Evolutionary conservation across 2,113 vertebrate genomes (phyloP), one percentile per base, ranked within the genome.

Genomic region (Hymenochirus boettgeri): DNA sequence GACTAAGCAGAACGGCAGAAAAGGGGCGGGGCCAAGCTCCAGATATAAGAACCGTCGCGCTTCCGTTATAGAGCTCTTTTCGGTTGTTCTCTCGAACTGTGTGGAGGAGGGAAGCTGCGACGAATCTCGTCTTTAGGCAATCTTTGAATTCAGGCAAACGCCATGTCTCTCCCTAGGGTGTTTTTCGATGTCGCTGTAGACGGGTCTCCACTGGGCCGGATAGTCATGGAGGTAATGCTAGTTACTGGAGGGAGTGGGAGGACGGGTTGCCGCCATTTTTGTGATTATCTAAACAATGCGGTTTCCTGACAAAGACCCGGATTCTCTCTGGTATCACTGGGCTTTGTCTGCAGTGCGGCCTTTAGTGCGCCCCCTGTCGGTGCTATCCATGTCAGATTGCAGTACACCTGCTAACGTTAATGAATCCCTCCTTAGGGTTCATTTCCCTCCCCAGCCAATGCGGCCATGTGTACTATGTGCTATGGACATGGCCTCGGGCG

Each of bases 151-250:
- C 29, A 17, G 21, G 22, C 45, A 25, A n/a, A 12, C 22, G 7
- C 18, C 12, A 91, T 91, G 90, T 74, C 58, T 10, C 85, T 79
- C 17, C 86, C 85, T 0, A 19, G 33, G 64, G 88, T 90, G 18
- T 93, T 75, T 70, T 93, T 92, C 61, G 89, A 92, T 48, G 74
- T 91, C 31, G 18, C 66, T 1, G 62, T 81, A 2, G 78, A 78
- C 31, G 76, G 56, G 18, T 55, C 37, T 0, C 22, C 17, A 3
- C 25, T 75, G 1, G 89, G 90, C 19, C 80, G 85, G 65, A 79
- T 92, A 53, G 59, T 78, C 15, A 88, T 93, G 59, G 88, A 90
- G 90, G 91, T 90, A 77, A 80, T 17, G 12, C 7, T 6, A 1
- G 52, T 12, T 17, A 23, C 11, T 2, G 12, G 5, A 0, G 4